Evolutionary conservation across 2,113 vertebrate genomes (phyloP).

Genomic region (Xiphophorus couchianus): DNA sequence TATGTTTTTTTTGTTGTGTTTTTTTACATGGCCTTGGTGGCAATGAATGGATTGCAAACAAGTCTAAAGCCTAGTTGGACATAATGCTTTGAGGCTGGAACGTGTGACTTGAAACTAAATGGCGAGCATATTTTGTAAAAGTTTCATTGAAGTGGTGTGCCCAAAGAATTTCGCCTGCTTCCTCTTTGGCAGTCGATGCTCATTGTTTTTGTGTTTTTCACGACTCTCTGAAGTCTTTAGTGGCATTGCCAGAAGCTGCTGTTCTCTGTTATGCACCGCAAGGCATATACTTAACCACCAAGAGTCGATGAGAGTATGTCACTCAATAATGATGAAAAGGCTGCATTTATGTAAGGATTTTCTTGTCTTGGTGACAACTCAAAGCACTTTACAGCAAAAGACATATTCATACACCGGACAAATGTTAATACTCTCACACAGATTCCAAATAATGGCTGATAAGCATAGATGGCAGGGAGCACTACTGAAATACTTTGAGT

Average conservation of each 20-base stretch:
- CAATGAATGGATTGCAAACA: constrained; percentile 62
- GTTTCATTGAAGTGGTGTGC: constrained; percentile 42
- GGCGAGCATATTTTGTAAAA: constrained; percentile 19
- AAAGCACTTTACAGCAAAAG: neutral
- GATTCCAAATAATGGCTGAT: too few species aligned
- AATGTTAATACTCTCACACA: neutral
- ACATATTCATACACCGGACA: neutral
- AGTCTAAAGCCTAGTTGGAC: constrained; percentile 7
- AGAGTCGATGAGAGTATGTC: neutral
- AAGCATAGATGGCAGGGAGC: too few species aligned
- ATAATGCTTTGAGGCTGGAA: constrained; percentile 6
- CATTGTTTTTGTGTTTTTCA: constrained; percentile 9
- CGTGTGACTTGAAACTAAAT: constrained; percentile 12
- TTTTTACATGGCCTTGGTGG: constrained; percentile 35
- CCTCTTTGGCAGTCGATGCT: constrained; percentile 11
- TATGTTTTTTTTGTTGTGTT: constrained; percentile 11
- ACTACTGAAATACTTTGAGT: too few species aligned
- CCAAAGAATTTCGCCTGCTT: constrained; percentile 26
- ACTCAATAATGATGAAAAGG: neutral
- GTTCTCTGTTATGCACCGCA: neutral
- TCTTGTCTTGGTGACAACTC: neutral
- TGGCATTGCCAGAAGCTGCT: neutral
- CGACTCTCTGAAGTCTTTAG: neutral
- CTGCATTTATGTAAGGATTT: neutral
- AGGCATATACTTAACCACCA: neutral